Conservation (phyloP, 2,888 invertebrate species). For the Stenodema calcarata region DNA sequence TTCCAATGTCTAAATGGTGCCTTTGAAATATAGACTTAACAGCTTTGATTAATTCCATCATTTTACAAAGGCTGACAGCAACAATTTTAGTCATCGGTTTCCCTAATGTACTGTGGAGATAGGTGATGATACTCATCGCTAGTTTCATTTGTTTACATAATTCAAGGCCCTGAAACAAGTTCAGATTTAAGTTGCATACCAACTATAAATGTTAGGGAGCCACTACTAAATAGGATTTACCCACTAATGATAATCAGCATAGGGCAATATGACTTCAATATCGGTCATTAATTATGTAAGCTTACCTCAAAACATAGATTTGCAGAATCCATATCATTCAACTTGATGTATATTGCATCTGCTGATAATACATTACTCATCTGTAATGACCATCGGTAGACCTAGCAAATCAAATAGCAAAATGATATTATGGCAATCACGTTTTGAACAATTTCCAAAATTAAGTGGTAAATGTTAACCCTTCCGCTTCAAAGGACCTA, state of each 20-base stretch:
- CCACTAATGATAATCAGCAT: too few relatives aligned
- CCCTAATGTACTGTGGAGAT: conserved; percentile 73
- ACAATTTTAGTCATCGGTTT: conserved; percentile 80
- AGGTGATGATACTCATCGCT: conserved; percentile 68
- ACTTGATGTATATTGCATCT: conserved; percentile 63
- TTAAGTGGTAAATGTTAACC: too few relatives aligned
- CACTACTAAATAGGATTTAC: too few relatives aligned
- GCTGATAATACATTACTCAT: conserved; percentile 66
- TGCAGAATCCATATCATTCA: conserved; percentile 66
- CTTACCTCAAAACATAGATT: conserved; percentile 66
- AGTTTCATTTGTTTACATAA: conserved; percentile 72
- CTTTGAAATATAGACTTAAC: conserved; percentile 75
- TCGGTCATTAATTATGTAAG: not conserved
- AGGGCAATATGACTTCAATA: too few relatives aligned
- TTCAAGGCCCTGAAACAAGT: conserved; percentile 67
- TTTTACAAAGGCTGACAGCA: conserved; percentile 76
- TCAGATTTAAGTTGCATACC: not conserved
- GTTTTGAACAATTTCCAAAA: too few relatives aligned
- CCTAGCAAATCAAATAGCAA: conserved; percentile 60
- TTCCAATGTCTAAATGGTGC: conserved; percentile 73
- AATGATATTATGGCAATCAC: not conserved
- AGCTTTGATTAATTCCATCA: conserved; percentile 81
- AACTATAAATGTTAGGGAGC: too few relatives aligned
- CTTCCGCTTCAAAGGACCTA: too few relatives aligned
- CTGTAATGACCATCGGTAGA: conserved; percentile 70